Base-by-base conservation (phyloP, 2,113 vertebrate species). In the Chloebia gouldiae region DNA sequence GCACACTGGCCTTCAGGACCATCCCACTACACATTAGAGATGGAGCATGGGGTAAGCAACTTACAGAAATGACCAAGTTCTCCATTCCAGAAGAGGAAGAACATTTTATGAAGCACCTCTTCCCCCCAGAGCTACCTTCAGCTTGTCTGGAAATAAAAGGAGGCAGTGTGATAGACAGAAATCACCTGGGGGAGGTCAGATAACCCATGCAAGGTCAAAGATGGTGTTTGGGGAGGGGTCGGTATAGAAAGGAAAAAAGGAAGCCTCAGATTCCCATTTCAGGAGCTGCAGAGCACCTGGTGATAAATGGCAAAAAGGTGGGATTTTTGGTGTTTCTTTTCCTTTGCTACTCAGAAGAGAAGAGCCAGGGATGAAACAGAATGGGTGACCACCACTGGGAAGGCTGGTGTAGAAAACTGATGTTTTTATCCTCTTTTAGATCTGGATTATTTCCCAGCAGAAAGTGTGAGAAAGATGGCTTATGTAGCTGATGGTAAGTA, bases 1-100 rank as follows among this genome's bases (percentile, higher is more conserved):
- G 97, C 45, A 92, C 96, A 13, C 75, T 98, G 88, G 98, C 98
- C 4, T 98, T 97, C 81, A 95, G 53, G 53, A 80, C 90, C 33
- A 94, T 95, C 33, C 92, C 60, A 10, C 45, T 98, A 69, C 6
- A 4, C 30, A 92, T 97, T 28, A 35, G 5, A 24, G 69, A 86
- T 1, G 37, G 42, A 64, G 19, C 24, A 6, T 97, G 97, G 97
- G 28, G 98, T 98, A 60, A 97, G 97, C 11, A 68, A n/a, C 79
- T 42, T 23, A 2, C n/a, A 64, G 65, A 69, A 35, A 22, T 11
- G 2, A 56, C 10, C 24, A 4, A 2, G 37, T 8, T 19, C 86
- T 23, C 33, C 1, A n/a, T n/a, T n/a, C n/a, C 2, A 25, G 23
- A 42, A 39, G 17, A 78, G 30, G 4, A 64, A 69, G 47, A 33